Evolutionary conservation across 2,888 invertebrate species (phyloP).

Genomic region (Cantharis rustica): DNA sequence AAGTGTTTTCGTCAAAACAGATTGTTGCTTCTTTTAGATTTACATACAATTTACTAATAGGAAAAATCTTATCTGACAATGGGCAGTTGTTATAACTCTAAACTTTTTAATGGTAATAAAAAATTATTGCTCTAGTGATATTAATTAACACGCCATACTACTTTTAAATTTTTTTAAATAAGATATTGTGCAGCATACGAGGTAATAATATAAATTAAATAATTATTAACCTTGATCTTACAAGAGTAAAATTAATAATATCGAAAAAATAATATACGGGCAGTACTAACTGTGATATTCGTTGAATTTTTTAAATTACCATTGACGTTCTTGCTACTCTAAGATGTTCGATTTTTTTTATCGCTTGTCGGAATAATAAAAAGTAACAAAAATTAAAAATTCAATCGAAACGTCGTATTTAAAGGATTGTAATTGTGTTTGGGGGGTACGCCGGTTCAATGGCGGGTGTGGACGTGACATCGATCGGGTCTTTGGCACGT

Average conservation of each 20-base stretch:
- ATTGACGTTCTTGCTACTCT: neutral
- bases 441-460: constrained; percentile 37
- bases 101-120: neutral
- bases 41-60: neutral
- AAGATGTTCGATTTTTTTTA: neutral
- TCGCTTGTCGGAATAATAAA: neutral
- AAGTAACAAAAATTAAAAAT: neutral
- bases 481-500: constrained; percentile 40
- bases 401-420: neutral
- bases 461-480: constrained; percentile 41
- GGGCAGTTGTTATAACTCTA: neutral
- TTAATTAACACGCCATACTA: neutral
- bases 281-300: neutral
- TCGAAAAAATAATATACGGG: neutral
- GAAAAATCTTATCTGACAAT: neutral
- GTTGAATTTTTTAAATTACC: neutral
- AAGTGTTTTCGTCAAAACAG: constrained; percentile 12
- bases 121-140: neutral
- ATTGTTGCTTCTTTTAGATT: constrained; percentile 6
- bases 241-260: neutral
- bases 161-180: neutral
- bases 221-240: neutral
- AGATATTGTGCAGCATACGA: neutral
- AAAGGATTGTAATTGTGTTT: neutral
- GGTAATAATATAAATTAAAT: neutral